Evolutionary conservation across 64 coral and sea anemone genomes (phyloP).

Genomic region (Stichodactyla helianthus): DNA sequence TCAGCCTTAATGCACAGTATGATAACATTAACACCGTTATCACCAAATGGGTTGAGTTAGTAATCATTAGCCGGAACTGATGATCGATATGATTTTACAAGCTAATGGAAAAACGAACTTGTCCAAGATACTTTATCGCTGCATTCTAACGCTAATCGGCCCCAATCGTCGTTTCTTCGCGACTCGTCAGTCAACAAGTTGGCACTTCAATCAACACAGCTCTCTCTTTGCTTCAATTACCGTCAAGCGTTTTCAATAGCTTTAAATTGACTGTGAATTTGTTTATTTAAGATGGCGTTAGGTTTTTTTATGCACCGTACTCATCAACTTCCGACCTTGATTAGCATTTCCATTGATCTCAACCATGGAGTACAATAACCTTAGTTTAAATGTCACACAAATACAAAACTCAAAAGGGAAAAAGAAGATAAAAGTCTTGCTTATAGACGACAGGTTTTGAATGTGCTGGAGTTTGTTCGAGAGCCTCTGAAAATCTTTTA

Average conservation of each 20-base stretch:
- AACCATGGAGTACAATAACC: constrained; percentile 15
- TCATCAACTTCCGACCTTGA: constrained; percentile 19
- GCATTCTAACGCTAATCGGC: constrained; percentile 8
- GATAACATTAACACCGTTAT: constrained; percentile 11
- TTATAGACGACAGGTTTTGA: background rate
- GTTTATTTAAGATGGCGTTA: constrained; percentile 48
- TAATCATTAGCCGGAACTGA: constrained; percentile 9
- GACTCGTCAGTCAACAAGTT: background rate
- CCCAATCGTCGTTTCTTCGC: background rate
- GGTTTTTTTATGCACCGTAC: constrained; percentile 18
- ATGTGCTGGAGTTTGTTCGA: background rate
- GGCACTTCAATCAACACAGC: constrained; percentile 11
- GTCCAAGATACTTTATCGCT: constrained; percentile 3
- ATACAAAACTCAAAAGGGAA: background rate
- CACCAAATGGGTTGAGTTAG: constrained; percentile 10
- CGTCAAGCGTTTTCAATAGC: constrained; percentile 51
- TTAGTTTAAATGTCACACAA: background rate
- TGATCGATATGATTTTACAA: constrained; percentile 9
- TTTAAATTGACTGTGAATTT: constrained; percentile 65
- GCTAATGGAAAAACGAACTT: constrained; percentile 23
- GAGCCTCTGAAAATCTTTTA: too few relatives aligned
- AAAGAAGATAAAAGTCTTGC: background rate
- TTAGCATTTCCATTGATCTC: constrained; percentile 18
- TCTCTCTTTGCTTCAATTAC: constrained; percentile 20
- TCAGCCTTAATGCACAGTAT: background rate